Evolutionary conservation across 2,113 vertebrate species (phyloP).

Genomic region (Hipposideros armiger): DNA sequence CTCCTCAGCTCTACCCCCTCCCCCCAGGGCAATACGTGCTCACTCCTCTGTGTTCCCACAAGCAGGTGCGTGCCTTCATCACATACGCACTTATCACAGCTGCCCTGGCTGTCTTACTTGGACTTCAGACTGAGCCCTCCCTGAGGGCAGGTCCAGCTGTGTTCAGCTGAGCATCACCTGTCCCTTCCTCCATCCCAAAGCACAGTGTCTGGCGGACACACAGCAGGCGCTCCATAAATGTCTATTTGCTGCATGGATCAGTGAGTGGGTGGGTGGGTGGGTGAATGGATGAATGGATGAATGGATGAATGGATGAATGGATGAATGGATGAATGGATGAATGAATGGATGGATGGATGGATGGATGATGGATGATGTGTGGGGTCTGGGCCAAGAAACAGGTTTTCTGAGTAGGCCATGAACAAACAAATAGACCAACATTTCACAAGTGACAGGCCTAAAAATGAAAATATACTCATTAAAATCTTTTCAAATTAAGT

Average conservation of each 20-base stretch:
- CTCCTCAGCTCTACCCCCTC: background rate
- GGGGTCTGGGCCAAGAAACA: background rate
- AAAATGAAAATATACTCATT: slow-evolving; percentile 8
- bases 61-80: background rate
- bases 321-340: too few species aligned
- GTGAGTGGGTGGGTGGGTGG: background rate
- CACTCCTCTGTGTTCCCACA: background rate
- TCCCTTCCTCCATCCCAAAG: background rate
- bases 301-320: background rate
- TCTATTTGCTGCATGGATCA: background rate
- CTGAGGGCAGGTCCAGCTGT: background rate
- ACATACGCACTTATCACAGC: background rate
- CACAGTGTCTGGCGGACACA: background rate
- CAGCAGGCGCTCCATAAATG: background rate
- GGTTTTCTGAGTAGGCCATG: background rate
- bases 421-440: background rate
- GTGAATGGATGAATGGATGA: rapidly evolving
- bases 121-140: background rate
- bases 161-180: background rate
- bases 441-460: background rate
- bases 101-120: background rate
- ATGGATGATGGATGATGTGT: background rate
- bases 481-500: slow-evolving; percentile 60
- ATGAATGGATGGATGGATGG: background rate
- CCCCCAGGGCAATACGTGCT: background rate